These are phyloP conservation scores for Gisinianus flammeolus DNA, from an alignment of 2,888 invertebrate species.

Conservation along the genomic window DNA sequence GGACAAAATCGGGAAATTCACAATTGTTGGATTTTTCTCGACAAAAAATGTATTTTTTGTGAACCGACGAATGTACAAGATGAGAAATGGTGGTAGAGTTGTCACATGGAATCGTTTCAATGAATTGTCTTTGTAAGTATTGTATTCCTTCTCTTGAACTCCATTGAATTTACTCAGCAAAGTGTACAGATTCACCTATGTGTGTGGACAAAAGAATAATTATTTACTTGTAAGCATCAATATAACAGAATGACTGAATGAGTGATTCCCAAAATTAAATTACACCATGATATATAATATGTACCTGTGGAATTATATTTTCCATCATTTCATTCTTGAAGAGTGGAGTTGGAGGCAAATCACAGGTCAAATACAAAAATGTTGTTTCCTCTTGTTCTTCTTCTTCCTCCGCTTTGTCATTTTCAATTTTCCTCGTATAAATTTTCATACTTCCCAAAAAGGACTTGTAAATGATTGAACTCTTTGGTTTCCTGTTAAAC, in stretches of 20 bases:
- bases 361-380: slow-evolving; percentile 95
- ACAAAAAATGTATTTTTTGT: slow-evolving; percentile 98
- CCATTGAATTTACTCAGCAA: slow-evolving; percentile 97
- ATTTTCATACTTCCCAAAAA: slow-evolving; percentile 92
- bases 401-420: slow-evolving; percentile 87
- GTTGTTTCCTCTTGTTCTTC: slow-evolving; percentile 88
- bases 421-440: slow-evolving; percentile 89
- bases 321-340: slow-evolving; percentile 98
- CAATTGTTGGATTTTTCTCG: slow-evolving; percentile 99
- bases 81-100: slow-evolving; percentile 89
- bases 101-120: slow-evolving; percentile 96
- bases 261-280: no score
- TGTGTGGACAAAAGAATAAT: slow-evolving; percentile 80
- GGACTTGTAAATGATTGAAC: slow-evolving; percentile 92
- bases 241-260: not conserved
- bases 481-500: slow-evolving; percentile 69
- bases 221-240: not conserved
- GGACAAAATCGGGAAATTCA: slow-evolving; percentile 99
- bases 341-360: slow-evolving; percentile 94
- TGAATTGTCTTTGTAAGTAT: slow-evolving; percentile 98
- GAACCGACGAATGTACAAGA: slow-evolving; percentile 91
- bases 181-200: slow-evolving; percentile 88
- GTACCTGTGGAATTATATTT: slow-evolving; percentile 97
- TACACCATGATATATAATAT: slow-evolving; percentile 1
- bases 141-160: slow-evolving; percentile 93